These are phyloP conservation scores for Synodontis membranacea DNA, from an alignment of 2,113 vertebrate genomes.

Conservation along the genomic window DNA sequence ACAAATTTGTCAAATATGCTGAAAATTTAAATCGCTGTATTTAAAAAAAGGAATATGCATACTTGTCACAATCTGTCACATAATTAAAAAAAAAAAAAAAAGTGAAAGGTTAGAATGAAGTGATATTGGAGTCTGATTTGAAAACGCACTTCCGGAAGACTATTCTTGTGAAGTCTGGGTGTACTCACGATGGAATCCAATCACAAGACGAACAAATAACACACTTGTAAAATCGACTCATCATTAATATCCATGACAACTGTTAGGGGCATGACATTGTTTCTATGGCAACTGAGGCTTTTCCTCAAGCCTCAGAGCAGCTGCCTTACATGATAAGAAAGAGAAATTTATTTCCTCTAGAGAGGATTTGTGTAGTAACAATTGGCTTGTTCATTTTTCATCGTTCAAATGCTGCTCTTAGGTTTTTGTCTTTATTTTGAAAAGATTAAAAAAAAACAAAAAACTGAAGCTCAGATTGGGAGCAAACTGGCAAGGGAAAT, in stretches of 20 bases:
- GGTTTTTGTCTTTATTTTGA: background rate
- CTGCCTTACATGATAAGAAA: slow-evolving; percentile 8
- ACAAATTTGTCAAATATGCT: background rate
- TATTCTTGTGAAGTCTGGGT: background rate
- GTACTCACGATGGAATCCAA: background rate
- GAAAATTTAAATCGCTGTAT: background rate
- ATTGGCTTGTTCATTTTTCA: background rate
- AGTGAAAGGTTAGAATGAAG: background rate
- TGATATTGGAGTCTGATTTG: background rate
- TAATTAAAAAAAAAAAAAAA: background rate
- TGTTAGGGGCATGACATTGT: slow-evolving; percentile 35
- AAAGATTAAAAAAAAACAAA: background rate
- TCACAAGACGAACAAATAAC: background rate
- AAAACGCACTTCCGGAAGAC: background rate
- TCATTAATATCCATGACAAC: slow-evolving; percentile 47
- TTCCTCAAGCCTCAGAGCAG: slow-evolving; percentile 22
- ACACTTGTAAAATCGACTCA: slow-evolving; percentile 27
- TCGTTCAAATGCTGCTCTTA: background rate
- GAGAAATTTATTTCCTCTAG: slow-evolving; percentile 33
- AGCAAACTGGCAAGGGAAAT: background rate
- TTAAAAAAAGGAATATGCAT: background rate
- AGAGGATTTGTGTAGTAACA: slow-evolving; percentile 21
- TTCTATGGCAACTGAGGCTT: slow-evolving; percentile 44
- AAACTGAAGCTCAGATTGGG: background rate
- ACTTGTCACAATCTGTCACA: background rate